These are phyloP conservation scores for Drosophila paramelanica DNA, from an alignment of 2,888 invertebrate species.

Conservation along the genomic window DNA sequence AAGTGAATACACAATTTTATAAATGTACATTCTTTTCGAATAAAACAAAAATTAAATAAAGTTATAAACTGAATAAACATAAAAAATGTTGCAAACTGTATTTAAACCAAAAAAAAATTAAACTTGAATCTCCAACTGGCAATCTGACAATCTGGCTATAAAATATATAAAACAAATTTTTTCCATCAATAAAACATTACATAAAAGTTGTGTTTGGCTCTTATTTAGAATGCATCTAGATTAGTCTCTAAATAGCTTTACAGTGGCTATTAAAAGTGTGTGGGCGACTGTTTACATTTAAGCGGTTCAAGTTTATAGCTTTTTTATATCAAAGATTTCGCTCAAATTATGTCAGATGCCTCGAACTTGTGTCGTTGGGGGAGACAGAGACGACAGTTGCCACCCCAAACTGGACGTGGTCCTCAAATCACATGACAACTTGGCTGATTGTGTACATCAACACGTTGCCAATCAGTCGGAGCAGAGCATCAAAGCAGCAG, in stretches of 20 bases:
- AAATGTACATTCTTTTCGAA: too few relatives aligned
- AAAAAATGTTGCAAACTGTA: background rate
- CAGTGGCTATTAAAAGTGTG: constrained; percentile 16
- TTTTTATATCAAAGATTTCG: constrained; percentile 32
- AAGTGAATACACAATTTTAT: too few relatives aligned
- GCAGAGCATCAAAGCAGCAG: constrained; percentile 22
- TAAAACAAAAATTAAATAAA: too few relatives aligned
- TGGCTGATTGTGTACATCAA: constrained; percentile 70
- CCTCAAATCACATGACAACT: constrained; percentile 48
- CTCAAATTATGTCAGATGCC: constrained; percentile 41
- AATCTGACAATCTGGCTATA: background rate
- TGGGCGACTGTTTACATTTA: constrained; percentile 35
- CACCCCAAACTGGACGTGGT: constrained; percentile 12
- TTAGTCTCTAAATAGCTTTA: constrained; percentile 36
- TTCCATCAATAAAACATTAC: background rate
- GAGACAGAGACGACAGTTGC: constrained; percentile 10
- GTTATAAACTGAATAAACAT: too few relatives aligned
- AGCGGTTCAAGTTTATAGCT: constrained; percentile 42
- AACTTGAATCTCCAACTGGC: background rate
- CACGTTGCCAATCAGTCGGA: constrained; percentile 71
- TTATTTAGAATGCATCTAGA: constrained; percentile 4
- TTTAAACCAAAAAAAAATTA: background rate
- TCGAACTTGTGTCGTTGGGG: background rate
- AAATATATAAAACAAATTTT: background rate
- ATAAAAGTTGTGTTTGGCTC: constrained; percentile 9